Percentiles rank a stretch among this genome's conserved stretches.
These are phyloP conservation scores for Pachydiplax longipennis DNA, from an alignment of 2,888 invertebrate species.

Conservation along the genomic window DNA sequence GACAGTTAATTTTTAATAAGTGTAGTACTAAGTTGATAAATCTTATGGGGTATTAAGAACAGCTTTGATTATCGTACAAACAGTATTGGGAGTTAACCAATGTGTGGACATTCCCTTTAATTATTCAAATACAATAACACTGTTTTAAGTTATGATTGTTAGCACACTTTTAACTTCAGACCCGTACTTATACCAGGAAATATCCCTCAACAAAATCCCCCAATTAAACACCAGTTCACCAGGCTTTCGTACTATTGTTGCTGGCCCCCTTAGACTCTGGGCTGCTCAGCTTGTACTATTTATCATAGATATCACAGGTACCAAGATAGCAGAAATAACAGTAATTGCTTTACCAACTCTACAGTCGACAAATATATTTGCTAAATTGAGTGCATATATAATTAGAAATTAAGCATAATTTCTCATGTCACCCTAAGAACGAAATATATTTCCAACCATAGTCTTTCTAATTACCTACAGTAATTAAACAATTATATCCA, in stretches of 20 bases:
- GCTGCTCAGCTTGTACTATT: constrained; percentile 30
- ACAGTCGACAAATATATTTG: constrained; percentile 23
- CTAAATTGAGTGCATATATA: constrained; percentile 30
- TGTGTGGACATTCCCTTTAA: neutral
- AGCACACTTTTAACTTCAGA: neutral
- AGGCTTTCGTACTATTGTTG: constrained; percentile 33
- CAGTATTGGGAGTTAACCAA: neutral
- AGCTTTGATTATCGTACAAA: neutral
- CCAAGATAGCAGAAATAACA: constrained; percentile 38
- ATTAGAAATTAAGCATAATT: constrained; percentile 40
- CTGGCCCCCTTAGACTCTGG: neutral
- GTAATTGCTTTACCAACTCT: constrained; percentile 5
- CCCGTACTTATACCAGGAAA: constrained; percentile 6
- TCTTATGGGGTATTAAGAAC: neutral
- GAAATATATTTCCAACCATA: constrained; percentile 38
- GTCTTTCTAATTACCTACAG: constrained; percentile 7
- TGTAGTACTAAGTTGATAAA: neutral
- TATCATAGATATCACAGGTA: constrained; percentile 40
- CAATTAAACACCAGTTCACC: constrained; percentile 34
- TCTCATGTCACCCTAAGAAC: constrained; percentile 14
- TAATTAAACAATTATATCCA: neutral
- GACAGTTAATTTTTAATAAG: neutral
- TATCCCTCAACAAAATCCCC: neutral
- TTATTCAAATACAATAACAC: neutral
- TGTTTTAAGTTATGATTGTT: neutral